Evolutionary conservation across 2,113 vertebrate genomes (phyloP).

Genomic region (Perca flavescens): DNA sequence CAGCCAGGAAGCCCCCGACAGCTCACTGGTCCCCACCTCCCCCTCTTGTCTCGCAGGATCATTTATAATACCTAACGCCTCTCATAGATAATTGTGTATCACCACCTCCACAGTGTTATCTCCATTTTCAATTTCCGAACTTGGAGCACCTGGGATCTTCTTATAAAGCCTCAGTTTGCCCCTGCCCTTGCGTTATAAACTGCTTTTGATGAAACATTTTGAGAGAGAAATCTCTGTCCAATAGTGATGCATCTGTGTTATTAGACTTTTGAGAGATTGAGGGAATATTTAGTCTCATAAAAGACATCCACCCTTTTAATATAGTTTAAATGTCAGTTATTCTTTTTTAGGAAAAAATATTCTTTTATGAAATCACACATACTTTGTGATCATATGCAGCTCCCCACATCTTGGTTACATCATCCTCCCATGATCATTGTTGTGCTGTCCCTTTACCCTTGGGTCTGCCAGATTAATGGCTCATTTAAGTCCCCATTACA

Average conservation of each 20-base stretch:
- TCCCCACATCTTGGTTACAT: conserved; percentile 48
- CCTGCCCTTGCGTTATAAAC: conserved; percentile 20
- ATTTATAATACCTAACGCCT: conserved; percentile 71
- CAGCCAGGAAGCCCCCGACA: conserved; percentile 67
- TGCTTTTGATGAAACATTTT: conserved; percentile 27
- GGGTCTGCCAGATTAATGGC: conserved; percentile 76
- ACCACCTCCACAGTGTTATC: conserved; percentile 54
- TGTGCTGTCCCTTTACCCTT: conserved; percentile 77
- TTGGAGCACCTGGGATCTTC: conserved; percentile 50
- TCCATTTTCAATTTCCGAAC: conserved; percentile 68
- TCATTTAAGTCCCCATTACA: conserved; percentile 80
- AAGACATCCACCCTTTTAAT: conserved; percentile 1
- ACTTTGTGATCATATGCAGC: conserved; percentile 21
- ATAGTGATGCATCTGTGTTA: not conserved
- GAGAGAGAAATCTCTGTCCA: not conserved
- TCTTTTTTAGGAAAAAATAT: not conserved
- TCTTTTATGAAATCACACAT: conserved; percentile 27
- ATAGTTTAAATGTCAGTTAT: conserved; percentile 20
- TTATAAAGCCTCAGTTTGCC: conserved; percentile 8
- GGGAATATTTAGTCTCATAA: conserved; percentile 9
- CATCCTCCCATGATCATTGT: conserved; percentile 41
- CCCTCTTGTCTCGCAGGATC: conserved; percentile 64
- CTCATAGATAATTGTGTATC: conserved; percentile 73
- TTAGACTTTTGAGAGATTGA: conserved; percentile 9
- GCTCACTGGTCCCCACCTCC: conserved; percentile 52